Base-by-base conservation (phyloP, 2,888 invertebrate genomes). In the Microctonus brassicae region DNA sequence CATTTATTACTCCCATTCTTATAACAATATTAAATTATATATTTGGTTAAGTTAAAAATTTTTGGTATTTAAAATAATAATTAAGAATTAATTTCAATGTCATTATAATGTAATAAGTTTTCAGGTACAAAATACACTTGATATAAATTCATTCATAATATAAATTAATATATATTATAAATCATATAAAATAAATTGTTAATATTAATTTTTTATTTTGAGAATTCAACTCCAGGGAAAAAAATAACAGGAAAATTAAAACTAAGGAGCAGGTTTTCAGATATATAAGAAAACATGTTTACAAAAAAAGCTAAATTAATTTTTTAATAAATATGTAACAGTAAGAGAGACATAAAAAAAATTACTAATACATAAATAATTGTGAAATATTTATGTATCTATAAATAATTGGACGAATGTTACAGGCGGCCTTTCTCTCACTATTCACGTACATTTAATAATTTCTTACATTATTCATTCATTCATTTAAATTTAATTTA, bases 321-420 rank as follows among this genome's bases (percentile, higher is more conserved):
- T 17, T 17, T 47, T 47, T 17, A 17, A 47, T 47, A 47, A 47
- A 47, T 47, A 47, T 17, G 9, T 17, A n/a, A 17, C 17, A 47
- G 20, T 47, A 47, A 17, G 17, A 47, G 17, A 29, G 4, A 7
- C 7, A 17, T 6, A 17, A 17, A 47, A 47, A 47, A 17, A 47
- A n/a, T 47, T 47, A 47, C 17, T 7, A 17, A 47, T 9, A 47
- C 17, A 47, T 17, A 47, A 47, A 47, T 47, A 20, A 47, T 47
- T 17, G 20, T 20, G 17, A 2, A n/a, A 39, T 13, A 39, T 13
- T n/a, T n/a, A 39, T n/a, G n/a, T 39, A 11, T 39, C 13, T 39
- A 39, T 39, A 1, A 80, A 79, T 80, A 76, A 80, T 76, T 79
- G 65, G 69, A 60, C 67, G 75, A 77, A 80, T 80, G 79, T 78